Percentiles rank a stretch among this genome's conserved stretches.
Conservation (phyloP, 1,140 invertebrate genomes). For the Drosophila ercepeae region DNA sequence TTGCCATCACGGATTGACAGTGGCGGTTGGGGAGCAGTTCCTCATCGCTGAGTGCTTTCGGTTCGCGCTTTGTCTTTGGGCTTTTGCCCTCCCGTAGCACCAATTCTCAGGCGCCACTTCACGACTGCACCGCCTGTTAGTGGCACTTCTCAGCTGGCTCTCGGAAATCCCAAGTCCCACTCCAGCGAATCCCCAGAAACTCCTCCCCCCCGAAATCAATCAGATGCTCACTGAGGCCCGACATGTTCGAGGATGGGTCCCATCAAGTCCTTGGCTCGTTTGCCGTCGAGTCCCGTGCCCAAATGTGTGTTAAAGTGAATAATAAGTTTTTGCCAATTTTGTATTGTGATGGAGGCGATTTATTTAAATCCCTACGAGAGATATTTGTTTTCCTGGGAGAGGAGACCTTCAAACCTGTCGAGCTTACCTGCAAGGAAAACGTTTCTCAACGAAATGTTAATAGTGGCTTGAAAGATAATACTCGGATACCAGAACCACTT, state of each 20-base stretch:
- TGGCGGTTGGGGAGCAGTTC: conserved; percentile 4
- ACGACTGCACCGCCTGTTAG: conserved; percentile 62
- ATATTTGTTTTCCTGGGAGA: conserved; percentile 4
- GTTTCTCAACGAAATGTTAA: background rate
- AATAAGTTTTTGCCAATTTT: conserved; percentile 42
- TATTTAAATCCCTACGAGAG: conserved; percentile 18
- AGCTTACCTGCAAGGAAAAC: background rate
- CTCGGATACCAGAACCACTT: background rate
- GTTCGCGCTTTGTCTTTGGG: conserved; percentile 74
- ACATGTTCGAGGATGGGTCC: conserved; percentile 41
- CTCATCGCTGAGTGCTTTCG: conserved; percentile 61
- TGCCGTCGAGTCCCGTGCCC: conserved; percentile 3
- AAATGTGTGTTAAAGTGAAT: conserved; percentile 41
- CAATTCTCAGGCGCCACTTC: conserved; percentile 10
- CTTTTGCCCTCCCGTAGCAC: background rate
- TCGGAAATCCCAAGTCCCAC: conserved; percentile 1
- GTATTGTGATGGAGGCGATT: conserved; percentile 26
- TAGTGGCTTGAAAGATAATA: background rate
- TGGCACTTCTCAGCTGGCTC: conserved; percentile 64
- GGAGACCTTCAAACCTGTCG: too few species aligned
- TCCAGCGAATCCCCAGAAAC: background rate
- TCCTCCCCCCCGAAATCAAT: conserved; percentile 55
- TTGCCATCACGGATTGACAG: conserved; percentile 11
- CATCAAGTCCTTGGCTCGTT: conserved; percentile 29
- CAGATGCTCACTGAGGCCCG: conserved; percentile 56